Percentiles rank a stretch among this genome's conserved stretches.
Evolutionary conservation across 1,140 invertebrate genomes (phyloP).

Genomic region (Pseudomyrmex pallidus): DNA sequence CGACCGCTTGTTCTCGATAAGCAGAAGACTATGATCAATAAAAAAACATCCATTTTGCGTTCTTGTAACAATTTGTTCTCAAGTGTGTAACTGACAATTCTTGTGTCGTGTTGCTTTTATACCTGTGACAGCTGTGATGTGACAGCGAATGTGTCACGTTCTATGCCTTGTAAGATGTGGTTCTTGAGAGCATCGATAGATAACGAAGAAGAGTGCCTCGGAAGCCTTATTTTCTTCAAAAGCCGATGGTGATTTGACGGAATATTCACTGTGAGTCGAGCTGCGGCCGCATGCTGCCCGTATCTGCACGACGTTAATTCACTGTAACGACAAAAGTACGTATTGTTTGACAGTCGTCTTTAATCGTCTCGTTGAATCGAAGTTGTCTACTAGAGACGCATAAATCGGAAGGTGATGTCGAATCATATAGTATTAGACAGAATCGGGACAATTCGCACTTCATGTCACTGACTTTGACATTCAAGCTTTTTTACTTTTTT

Average conservation of each 20-base stretch:
- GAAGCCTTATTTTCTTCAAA: background rate
- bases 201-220: background rate
- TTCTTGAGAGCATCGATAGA: slow-evolving; percentile 31
- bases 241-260: slow-evolving; percentile 42
- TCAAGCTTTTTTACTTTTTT: no score
- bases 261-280: background rate
- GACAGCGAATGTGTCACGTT: background rate
- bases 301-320: slow-evolving; percentile 17
- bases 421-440: no score
- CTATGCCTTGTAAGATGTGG: slow-evolving; percentile 8
- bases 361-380: background rate
- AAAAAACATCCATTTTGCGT: background rate
- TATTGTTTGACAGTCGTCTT: background rate
- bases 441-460: no score
- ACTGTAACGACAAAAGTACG: slow-evolving; percentile 55
- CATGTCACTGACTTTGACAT: no score
- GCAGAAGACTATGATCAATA: no score
- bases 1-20: no score
- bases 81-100: slow-evolving; percentile 12
- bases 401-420: background rate
- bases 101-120: background rate
- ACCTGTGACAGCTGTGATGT: no score
- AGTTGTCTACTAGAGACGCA: background rate
- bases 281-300: background rate
- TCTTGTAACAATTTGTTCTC: background rate